A percentile compares a stretch with the other conserved stretches of the same genome.
Conservation (phyloP, 2,888 invertebrate species). For the Lepidochitona cinerea region DNA sequence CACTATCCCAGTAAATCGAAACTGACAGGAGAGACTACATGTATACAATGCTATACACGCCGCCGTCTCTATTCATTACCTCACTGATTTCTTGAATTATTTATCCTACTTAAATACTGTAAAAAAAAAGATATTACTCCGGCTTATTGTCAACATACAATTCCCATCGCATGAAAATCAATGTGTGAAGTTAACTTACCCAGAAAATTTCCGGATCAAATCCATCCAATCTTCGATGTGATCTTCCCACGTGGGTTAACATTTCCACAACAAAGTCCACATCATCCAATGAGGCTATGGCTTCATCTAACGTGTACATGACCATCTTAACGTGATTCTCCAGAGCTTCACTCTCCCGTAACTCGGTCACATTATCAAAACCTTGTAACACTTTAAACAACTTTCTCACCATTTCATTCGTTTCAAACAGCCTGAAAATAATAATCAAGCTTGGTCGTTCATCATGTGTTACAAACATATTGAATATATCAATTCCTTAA, state of each 20-base stretch:
- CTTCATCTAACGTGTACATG: slow-evolving; percentile 90
- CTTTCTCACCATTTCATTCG: slow-evolving; percentile 37
- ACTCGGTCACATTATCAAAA: slow-evolving; percentile 79
- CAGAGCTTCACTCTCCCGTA: slow-evolving; percentile 84
- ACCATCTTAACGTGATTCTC: slow-evolving; percentile 90
- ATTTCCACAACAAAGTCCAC: slow-evolving; percentile 87
- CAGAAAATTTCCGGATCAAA: slow-evolving; percentile 91
- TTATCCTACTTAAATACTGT: too few relatives aligned
- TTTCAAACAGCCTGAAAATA: slow-evolving; percentile 49
- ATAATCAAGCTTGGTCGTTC: too few relatives aligned
- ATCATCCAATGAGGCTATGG: slow-evolving; percentile 89
- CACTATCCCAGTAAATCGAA: too few relatives aligned
- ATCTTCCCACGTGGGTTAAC: slow-evolving; percentile 86
- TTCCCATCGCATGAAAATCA: too few relatives aligned
- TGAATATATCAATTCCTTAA: too few relatives aligned
- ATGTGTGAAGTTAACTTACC: slow-evolving; percentile 77
- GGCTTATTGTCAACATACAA: too few relatives aligned
- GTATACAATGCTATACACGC: too few relatives aligned
- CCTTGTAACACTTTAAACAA: slow-evolving; percentile 41
- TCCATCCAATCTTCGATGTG: slow-evolving; percentile 86
- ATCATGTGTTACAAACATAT: too few relatives aligned
- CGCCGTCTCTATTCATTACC: too few relatives aligned
- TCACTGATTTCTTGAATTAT: too few relatives aligned
- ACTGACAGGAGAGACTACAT: too few relatives aligned
- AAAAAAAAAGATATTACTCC: too few relatives aligned